Evolutionary conservation across 2,113 vertebrate species (phyloP), one percentile per base, ranked within the genome.

Genomic region (Sprattus sprattus): DNA sequence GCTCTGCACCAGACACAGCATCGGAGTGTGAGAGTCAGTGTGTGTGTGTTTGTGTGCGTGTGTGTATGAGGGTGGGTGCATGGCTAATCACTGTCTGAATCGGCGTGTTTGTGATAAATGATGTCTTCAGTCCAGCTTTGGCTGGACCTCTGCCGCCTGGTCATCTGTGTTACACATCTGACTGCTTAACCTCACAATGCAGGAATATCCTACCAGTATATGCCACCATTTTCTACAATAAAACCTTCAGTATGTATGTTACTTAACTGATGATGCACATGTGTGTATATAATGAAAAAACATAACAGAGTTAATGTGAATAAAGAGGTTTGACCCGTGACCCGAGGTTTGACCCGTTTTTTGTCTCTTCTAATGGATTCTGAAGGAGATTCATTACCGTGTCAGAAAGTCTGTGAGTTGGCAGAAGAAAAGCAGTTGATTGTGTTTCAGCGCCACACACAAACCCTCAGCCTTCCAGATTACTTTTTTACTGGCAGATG

Each of bases 291-390:
- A 93, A 85, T 85, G 84, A 45, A 84, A 39, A 39, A 81, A 85
- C 84, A 87, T 88, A 85, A 87, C 87, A 88, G 88, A 91, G 91
- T 92, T 93, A 92, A 94, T 90, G 90, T 91, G 85, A 94, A 94
- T 89, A 93, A 93, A 89, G 90, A 93, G 87, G 91, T 92, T 92
- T 94, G 82, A 92, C 91, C 89, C 87, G 91, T 88, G n/a, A n/a
- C n/a, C n/a, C n/a, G 90, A 93, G 87, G 91, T 92, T 92, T 94
- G 82, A 92, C 91, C 89, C 87, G 91, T 88, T 28, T 15, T 9
- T 78, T 32, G 32, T 84, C n/a, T 45, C 28, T 82, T 80, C 87
- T 25, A 81, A 54, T 86, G 81, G 52, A 54, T 75, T 50, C 10
- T 13, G 8, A 32, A 71, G 8, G n/a, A 71, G 28, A 25, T 11